These are phyloP conservation scores for Mobula birostris DNA, from an alignment of 2,113 vertebrate species.

Conservation along the genomic window DNA sequence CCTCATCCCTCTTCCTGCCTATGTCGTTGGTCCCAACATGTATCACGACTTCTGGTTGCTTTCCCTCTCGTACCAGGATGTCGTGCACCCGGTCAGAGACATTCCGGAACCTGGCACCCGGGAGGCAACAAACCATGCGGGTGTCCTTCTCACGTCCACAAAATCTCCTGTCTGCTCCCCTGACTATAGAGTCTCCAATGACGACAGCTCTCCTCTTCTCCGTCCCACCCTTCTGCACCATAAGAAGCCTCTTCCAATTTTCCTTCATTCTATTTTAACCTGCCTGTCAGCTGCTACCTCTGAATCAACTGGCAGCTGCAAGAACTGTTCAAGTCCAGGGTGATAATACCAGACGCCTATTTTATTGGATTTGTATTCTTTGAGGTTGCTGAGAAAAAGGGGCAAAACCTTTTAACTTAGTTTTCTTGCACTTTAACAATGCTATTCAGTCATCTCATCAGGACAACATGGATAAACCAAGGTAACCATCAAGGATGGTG, in stretches of 20 bases:
- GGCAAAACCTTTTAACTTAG: conserved; percentile 56
- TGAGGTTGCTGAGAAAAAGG: conserved; percentile 66
- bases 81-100: no score
- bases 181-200: no score
- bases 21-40: no score
- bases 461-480: neutral
- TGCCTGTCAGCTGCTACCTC: conserved; percentile 50
- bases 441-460: conserved; percentile 37
- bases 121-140: no score
- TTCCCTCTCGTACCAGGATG: no score
- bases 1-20: no score
- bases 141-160: no score
- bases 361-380: conserved; percentile 71
- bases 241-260: conserved; percentile 42
- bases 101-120: no score
- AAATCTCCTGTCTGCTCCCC: no score
- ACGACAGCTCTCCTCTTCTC: no score
- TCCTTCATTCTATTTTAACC: conserved; percentile 49
- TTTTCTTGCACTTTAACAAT: conserved; percentile 52
- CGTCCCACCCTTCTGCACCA: neutral
- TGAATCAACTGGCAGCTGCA: conserved; percentile 46
- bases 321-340: conserved; percentile 38
- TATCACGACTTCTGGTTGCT: no score
- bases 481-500: neutral
- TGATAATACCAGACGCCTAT: conserved; percentile 55